phyloP scores from a whole-genome alignment of 2,888 invertebrate genomes.

The Cistogaster globosa region DNA sequence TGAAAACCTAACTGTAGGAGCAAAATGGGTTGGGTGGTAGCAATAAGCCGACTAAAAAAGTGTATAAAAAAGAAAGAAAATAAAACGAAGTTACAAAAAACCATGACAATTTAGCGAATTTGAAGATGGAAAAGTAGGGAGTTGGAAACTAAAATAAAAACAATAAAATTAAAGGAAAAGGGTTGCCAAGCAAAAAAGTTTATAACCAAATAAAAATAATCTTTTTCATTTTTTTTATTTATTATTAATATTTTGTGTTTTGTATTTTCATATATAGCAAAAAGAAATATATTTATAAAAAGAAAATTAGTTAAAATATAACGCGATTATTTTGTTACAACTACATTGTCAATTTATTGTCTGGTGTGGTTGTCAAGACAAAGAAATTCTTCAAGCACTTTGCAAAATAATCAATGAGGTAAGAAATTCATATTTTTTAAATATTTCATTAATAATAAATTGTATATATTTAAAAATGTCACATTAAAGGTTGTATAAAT shows the following conservation, averaged over 20 bases:
- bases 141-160: constrained; percentile 52
- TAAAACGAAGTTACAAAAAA: constrained; percentile 61
- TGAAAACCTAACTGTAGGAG: neutral
- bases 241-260: constrained; percentile 6
- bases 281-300: constrained; percentile 12
- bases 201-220: neutral
- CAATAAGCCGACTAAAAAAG: constrained; percentile 62
- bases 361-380: constrained; percentile 47
- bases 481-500: no score
- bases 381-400: constrained; percentile 31
- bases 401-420: constrained; percentile 72
- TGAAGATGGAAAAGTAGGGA: constrained; percentile 52
- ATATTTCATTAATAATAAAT: no score
- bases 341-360: constrained; percentile 31
- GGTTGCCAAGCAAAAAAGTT: constrained; percentile 29
- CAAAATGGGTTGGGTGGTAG: constrained; percentile 62
- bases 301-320: constrained; percentile 11
- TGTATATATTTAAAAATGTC: no score
- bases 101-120: constrained; percentile 67
- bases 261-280: constrained; percentile 31
- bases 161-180: constrained; percentile 41
- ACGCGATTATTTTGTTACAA: constrained; percentile 45
- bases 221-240: neutral
- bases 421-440: constrained; percentile 36
- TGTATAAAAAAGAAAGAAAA: constrained; percentile 43